These are phyloP conservation scores for Helicolenus hilgendorfi DNA, from an alignment of 2,797 vertebrate genomes.

Conservation along the genomic window DNA sequence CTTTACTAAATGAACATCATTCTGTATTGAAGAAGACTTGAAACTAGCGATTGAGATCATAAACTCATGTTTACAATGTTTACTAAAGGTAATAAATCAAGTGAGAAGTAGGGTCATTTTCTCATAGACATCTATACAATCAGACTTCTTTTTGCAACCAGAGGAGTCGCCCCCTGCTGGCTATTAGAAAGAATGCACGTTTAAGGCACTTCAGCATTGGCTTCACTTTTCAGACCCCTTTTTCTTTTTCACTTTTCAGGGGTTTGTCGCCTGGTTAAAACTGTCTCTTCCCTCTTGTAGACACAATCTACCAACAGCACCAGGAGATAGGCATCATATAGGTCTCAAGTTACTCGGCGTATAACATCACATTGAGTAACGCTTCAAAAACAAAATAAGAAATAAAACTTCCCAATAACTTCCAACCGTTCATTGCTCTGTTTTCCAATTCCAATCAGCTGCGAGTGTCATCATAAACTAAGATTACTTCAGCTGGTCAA, in stretches of 20 bases:
- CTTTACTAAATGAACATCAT: too few species aligned
- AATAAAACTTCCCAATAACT: slow-evolving; percentile 42
- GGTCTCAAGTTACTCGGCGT: neutral
- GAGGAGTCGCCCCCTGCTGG: neutral
- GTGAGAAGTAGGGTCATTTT: neutral
- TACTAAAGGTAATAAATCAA: too few species aligned
- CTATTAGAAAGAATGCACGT: neutral
- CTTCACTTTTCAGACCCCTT: neutral
- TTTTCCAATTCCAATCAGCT: slow-evolving; percentile 52
- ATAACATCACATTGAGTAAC: neutral
- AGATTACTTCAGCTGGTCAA: slow-evolving; percentile 50
- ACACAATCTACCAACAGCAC: neutral
- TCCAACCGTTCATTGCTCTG: slow-evolving; percentile 33
- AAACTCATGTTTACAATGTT: too few species aligned
- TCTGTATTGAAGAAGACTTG: too few species aligned
- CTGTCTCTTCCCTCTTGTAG: neutral
- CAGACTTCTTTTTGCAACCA: neutral
- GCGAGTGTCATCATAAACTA: slow-evolving; percentile 59
- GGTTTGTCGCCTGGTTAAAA: slow-evolving; percentile 3
- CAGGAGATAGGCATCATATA: neutral
- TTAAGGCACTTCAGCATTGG: neutral
- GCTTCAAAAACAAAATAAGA: slow-evolving; percentile 43
- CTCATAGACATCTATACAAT: neutral
- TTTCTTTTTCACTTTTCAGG: too few species aligned
- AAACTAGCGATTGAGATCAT: too few species aligned